Base-by-base conservation (phyloP, 1,140 invertebrate genomes). In the Charaxes varanes region DNA sequence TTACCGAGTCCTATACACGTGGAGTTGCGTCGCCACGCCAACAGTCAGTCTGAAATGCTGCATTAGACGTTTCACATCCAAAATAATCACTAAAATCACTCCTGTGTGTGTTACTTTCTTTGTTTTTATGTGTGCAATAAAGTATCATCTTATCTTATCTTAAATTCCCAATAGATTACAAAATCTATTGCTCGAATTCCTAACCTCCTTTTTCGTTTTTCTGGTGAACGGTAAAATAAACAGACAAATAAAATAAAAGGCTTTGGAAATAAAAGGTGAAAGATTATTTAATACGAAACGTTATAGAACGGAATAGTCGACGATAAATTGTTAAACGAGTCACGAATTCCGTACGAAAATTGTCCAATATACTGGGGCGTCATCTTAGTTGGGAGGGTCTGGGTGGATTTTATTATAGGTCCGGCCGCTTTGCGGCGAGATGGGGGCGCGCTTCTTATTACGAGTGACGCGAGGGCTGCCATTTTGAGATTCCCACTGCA, bases 271-370 rank as follows among this genome's bases (percentile, higher is more conserved):
- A 31, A 31, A 6, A 38, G 7, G 12, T 37, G 28, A 27, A 43
- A 38, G 26, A 35, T 33, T n/a, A 33, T 8, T 18, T 19, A 19
- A 3, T 4, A 19, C 14, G 13, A 15, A 28, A 28, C 27, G 8
- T 23, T 24, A 5, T 10, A 22, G n/a, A 12, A 28, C 26, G 5
- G 35, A 28, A 42, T 17, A 43, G 32, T 19, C 24, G 13, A 28
- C 8, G 17, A 21, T 49, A 53, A 77, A 77, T 82, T 74, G 59
- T 46, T 49, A 81, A 56, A 54, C 72, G 53, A 79, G 77, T 79
- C 72, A 79, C 77, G 70, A 73, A 58, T 70, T 53, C 42, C 33
- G 48, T 49, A 35, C 55, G 62, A 77, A 73, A 80, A 76, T 80
- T 76, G 69, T 73, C 66, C 72, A 70, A 71, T 77, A 67, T 73